Percentiles rank a stretch among this genome's conserved stretches.
Evolutionary conservation across 1,140 invertebrate species (phyloP).

Genomic region (Nautilus pompilius): DNA sequence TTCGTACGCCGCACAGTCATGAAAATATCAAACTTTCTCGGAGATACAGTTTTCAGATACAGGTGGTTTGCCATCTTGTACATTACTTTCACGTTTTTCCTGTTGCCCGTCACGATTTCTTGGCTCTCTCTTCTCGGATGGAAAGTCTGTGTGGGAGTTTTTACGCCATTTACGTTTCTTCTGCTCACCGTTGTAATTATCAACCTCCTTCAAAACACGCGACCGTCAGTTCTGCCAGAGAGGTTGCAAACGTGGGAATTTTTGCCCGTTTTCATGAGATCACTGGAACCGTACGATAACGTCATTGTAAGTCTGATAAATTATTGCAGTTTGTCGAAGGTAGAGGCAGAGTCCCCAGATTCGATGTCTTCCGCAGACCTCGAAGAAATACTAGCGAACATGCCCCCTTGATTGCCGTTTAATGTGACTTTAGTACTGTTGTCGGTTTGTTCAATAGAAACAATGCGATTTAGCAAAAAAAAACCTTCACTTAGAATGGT

Average conservation of each 20-base stretch:
- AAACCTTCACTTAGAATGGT: no score
- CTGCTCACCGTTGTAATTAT: not conserved
- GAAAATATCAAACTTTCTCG: conserved; percentile 58
- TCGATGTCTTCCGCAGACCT: no score
- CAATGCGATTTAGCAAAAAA: no score
- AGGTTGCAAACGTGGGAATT: not conserved
- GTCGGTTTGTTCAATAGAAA: no score
- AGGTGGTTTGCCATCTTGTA: not conserved
- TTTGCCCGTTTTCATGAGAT: conserved; percentile 1
- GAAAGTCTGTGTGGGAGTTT: not conserved
- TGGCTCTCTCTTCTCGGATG: not conserved
- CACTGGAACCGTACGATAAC: conserved; percentile 24
- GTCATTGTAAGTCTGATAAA: no score
- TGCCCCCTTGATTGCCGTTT: no score
- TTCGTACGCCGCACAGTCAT: conserved; percentile 61
- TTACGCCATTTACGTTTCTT: not conserved
- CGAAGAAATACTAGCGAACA: no score
- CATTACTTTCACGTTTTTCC: not conserved
- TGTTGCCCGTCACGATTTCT: not conserved
- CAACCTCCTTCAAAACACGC: not conserved
- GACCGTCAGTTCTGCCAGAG: not conserved
- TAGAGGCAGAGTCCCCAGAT: no score
- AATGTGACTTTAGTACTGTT: no score
- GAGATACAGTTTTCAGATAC: no score
- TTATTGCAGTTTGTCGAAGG: no score